Conservation (phyloP, 92 coral and sea anemone species). For the Epizoanthus rinbou region DNA sequence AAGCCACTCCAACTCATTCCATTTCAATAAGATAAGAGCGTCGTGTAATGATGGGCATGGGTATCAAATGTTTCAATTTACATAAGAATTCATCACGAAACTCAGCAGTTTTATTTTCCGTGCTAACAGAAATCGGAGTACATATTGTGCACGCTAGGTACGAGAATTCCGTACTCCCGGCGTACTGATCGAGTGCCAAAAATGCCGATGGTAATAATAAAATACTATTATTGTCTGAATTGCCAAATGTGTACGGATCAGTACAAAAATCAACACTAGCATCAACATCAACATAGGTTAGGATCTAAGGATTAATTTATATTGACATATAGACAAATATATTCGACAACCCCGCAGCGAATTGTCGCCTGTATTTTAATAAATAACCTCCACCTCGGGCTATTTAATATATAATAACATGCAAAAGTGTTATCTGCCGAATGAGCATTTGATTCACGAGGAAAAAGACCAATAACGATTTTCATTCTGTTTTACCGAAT, state of each 20-base stretch:
- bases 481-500: not conserved
- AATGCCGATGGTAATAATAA: not conserved
- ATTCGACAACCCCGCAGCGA: slow-evolving; percentile 16
- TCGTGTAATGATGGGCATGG: not conserved
- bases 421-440: slow-evolving; percentile 19
- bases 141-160: too few species aligned
- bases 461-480: not conserved
- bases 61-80: not conserved
- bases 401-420: not conserved
- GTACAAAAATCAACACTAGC: not conserved
- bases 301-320: not conserved
- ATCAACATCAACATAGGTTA: not conserved
- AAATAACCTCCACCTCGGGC: slow-evolving; percentile 11
- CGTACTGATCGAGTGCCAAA: not conserved
- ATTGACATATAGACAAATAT: slow-evolving; percentile 6
- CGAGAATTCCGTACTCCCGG: not conserved
- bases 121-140: too few species aligned
- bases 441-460: slow-evolving; percentile 4
- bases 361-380: slow-evolving; percentile 10
- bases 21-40: not conserved
- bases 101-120: too few species aligned
- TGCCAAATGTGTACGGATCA: not conserved
- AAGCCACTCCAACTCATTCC: slow-evolving; percentile 11
- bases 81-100: not conserved
- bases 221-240: not conserved